These are phyloP conservation scores for Tiliqua scincoides DNA, from an alignment of 2,113 vertebrate species.

Conservation along the genomic window DNA sequence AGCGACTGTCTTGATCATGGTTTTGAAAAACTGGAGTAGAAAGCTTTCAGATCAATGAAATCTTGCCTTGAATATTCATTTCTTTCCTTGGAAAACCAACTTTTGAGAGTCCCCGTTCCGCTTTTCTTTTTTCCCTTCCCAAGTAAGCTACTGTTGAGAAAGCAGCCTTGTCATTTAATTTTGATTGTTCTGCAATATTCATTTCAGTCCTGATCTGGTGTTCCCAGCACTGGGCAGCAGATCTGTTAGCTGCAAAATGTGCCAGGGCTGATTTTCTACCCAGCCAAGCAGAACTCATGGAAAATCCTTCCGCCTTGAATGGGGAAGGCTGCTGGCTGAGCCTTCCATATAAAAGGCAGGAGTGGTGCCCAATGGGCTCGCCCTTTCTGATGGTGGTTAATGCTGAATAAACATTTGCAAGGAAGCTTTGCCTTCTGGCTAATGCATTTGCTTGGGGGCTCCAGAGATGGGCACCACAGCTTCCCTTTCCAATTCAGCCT, in stretches of 20 bases:
- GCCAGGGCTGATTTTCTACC: not conserved
- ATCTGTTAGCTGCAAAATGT: not conserved
- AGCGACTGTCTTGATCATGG: too few species aligned
- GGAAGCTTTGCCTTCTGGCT: not conserved
- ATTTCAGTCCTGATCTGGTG: not conserved
- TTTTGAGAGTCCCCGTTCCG: too few species aligned
- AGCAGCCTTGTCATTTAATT: not conserved
- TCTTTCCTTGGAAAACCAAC: not conserved
- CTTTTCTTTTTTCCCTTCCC: not conserved
- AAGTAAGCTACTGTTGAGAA: not conserved
- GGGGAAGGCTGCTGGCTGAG: not conserved
- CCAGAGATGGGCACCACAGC: not conserved
- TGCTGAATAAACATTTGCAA: not conserved
- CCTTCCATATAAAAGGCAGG: not conserved
- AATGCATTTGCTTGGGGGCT: not conserved
- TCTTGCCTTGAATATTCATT: not conserved
- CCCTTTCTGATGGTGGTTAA: not conserved
- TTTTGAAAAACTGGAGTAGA: not conserved
- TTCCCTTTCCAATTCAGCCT: not conserved
- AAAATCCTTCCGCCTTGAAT: not conserved
- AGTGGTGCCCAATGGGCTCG: not conserved
- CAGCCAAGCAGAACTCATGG: conserved; percentile 5
- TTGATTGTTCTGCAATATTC: not conserved
- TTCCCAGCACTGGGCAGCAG: not conserved
- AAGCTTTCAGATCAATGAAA: not conserved